Evolutionary conservation across 2,888 invertebrate species (phyloP), one percentile per base, ranked within the genome.

Genomic region (Lottia scabra): DNA sequence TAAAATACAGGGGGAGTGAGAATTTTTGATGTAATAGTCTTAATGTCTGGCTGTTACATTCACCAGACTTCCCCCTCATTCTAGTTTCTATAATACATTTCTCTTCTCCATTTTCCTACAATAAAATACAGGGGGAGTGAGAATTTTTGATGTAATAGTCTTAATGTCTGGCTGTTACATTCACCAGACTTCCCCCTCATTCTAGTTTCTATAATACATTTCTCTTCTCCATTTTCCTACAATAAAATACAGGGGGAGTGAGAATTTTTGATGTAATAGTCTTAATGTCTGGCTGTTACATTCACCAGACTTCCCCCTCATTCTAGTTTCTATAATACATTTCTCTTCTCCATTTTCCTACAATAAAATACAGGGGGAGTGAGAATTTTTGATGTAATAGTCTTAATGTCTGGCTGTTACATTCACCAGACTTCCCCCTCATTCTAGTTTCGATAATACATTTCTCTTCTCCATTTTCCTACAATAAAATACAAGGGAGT

Each of bases 271-370:
- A 38, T 38, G 38, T 38, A 38, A 38, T 5, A 38, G 5, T 10
- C 3, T 10, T 6, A 10, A 38, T 8, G 38, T 30, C 5, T 30
- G 30, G 30, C 30, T 30, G 30, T 30, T 30, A 30, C 83, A 84
- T 62, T 84, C 30, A 30, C 30, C 5, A 30, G 5, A 30, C 5
- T 83, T 82, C 64, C 79, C 78, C 26, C 84, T 80, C 56, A 82
- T 82, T 65, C 85, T 77, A 0, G 87, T 87, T 80, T 88, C 88
- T 38, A 87, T 84, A 19, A 87, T 83, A 73, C 88, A 88, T 56
- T 84, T 85, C 76, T 87, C 88, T 68, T 86, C 85, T 12, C 87
- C 86, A 73, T 83, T 83, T 70, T 87, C 87, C 87, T 87, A 63
- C 10, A 65, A 67, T 45, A n/a, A 67, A 15, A 56, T n/a, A 56